Conservation (phyloP, 2,113 vertebrate genomes). For the Daboia siamensis region DNA sequence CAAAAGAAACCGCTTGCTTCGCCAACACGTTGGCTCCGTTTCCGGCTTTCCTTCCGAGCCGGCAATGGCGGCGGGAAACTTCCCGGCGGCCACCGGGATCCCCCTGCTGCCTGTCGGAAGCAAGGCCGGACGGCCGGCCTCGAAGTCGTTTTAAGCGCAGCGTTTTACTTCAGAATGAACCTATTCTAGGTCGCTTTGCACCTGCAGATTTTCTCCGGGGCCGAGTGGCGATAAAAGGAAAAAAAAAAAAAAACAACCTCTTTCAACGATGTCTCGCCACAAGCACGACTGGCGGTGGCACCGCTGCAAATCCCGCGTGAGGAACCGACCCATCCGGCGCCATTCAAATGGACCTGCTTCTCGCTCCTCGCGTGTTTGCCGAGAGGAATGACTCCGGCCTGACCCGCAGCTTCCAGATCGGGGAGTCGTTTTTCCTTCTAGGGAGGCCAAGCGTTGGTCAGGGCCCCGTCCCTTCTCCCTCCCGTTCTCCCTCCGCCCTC, state of each 20-base stretch:
- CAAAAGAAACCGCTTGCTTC: neutral
- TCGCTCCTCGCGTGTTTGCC: neutral
- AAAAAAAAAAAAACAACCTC: fast-evolving
- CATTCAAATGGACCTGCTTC: neutral
- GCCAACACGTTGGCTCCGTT: neutral
- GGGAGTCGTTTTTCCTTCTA: neutral
- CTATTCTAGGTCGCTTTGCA: neutral
- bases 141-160: neutral
- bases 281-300: neutral
- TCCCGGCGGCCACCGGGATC: neutral
- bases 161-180: neutral
- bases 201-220: neutral
- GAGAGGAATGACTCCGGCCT: neutral
- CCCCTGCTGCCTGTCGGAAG: neutral
- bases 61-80: neutral
- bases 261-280: neutral
- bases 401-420: neutral
- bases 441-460: neutral
- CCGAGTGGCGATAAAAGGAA: neutral
- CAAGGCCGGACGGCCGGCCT: neutral
- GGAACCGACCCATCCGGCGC: neutral
- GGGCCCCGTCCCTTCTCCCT: neutral
- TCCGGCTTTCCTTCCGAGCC: neutral
- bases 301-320: neutral
- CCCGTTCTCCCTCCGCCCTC: neutral